Conservation (phyloP, 2,888 invertebrate genomes). For the Saturnia pavonia region DNA sequence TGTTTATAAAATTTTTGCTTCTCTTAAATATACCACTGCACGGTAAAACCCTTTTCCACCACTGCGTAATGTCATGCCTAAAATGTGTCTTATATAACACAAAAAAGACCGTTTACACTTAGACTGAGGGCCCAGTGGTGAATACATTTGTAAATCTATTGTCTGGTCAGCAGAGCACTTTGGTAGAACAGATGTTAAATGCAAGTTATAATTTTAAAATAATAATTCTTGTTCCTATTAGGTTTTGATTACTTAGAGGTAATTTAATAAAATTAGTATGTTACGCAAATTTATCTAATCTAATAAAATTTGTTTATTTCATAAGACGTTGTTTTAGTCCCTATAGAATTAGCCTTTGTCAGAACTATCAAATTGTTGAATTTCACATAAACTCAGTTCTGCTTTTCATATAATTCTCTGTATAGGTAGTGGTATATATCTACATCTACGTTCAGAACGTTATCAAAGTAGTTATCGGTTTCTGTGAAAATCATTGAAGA, state of each 20-base stretch:
- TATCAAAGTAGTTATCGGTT: background rate
- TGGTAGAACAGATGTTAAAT: too few relatives aligned
- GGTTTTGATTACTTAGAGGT: too few relatives aligned
- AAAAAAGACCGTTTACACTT: background rate
- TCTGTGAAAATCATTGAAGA: background rate
- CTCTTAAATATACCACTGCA: background rate
- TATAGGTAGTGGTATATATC: background rate
- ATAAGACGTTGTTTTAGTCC: too few relatives aligned
- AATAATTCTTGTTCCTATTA: too few relatives aligned
- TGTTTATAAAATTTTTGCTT: background rate
- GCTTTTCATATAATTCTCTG: background rate
- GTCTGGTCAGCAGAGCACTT: too few relatives aligned
- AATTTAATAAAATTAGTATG: too few relatives aligned
- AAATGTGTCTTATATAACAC: background rate
- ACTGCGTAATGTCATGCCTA: background rate
- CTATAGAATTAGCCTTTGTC: too few relatives aligned
- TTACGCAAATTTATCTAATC: too few relatives aligned
- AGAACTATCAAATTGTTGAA: too few relatives aligned
- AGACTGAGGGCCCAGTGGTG: background rate
- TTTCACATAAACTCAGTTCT: background rate
- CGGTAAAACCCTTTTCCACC: background rate
- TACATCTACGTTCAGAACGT: background rate
- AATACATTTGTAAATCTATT: too few relatives aligned
- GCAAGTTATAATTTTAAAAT: too few relatives aligned
- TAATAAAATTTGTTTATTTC: too few relatives aligned